Base-by-base conservation (phyloP, 2,888 invertebrate genomes). In the Oscheius sp. region DNA sequence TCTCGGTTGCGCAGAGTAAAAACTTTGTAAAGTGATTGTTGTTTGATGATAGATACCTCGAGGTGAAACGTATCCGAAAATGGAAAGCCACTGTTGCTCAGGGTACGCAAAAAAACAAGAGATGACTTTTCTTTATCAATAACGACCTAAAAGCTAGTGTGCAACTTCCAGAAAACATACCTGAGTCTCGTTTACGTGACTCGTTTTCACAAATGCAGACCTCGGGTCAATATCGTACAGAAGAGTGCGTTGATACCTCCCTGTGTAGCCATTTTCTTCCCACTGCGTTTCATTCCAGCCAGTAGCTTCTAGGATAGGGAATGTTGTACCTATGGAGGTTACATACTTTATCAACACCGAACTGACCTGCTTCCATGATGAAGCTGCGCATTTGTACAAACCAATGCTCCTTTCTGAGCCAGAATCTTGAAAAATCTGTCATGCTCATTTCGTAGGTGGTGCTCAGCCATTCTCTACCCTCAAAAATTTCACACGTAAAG, bases 21-120 rank as follows among this genome's bases (percentile, higher is more conserved):
- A 68, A 53, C 68, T 68, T 9, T 32, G n/a, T 29, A 13, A 50
- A 5, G 13, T 21, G 11, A 37, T n/a, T 35, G 2, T 13, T 4
- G 2, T n/a, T n/a, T 55, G 1, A 9, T n/a, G 13, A 55, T 21
- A 21, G 13, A 33, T 42, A 68, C 68, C 42, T 68, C 68, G 11
- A 68, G 37, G 2, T 53, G 55, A 37, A 68, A 68, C 7, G 55
- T 53, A n/a, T 68, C 68, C 2, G 68, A 29, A 37, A 68, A 53
- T 10, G 55, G 68, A 13, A 68, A 68, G 2, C 68, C 68, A 9
- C 29, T 37, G 55, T 68, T 68, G 47, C 29, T 63, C 10, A 63
- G 32, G 10, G 50, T 63, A 7, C 63, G 47, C 48, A 63, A 29
- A 21, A 63, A 63, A 4, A 29, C 29, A 29, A 63, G 32, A 11